Base-by-base conservation (phyloP, 2,113 vertebrate species). In the Sinocyclocheilus maitianheensis region DNA sequence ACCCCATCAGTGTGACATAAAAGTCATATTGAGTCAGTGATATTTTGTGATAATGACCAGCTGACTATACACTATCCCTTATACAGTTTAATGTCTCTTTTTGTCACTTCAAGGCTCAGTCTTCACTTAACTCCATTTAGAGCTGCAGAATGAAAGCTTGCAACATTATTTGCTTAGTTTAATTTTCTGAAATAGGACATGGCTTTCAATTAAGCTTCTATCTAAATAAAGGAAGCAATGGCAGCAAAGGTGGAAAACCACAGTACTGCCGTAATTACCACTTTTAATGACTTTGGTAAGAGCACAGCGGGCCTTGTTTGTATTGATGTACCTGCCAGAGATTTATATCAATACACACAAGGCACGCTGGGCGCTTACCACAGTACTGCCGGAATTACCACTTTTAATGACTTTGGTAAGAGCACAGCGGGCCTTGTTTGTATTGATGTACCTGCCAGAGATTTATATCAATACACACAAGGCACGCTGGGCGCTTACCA, bases 271-370 rank as follows among this genome's bases (percentile, higher is more conserved):
- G 43, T 84, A 86, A 89, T 88, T 55, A 80, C 67, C 24, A 12
- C 46, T 72, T 53, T 83, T 86, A 88, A 88, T 86, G 85, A 84
- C 81, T 82, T 20, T 60, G n/a, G 78, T 51, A n/a, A 43, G 22
- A 46, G 37, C 20, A 74, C 37, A 6, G 4, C 12, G 34, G 37
- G 67, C 3, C 67, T 71, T 9, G 18, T 46, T 74, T 75, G 40
- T 75, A 46, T 46, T 5, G 11, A 75, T 46, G 72, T 75, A 20
- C 40, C n/a, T 12, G 22, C 40, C 12, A n/a, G 22, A n/a, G n/a
- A n/a, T n/a, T n/a, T n/a, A n/a, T n/a, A n/a, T n/a, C n/a, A n/a
- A n/a, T n/a, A n/a, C n/a, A n/a, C n/a, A n/a, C n/a, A n/a, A n/a
- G n/a, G n/a, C n/a, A n/a, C n/a, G n/a, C n/a, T n/a, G n/a, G n/a